A percentile compares a stretch with the other conserved stretches of the same genome.
Conservation (phyloP, 1,140 invertebrate genomes). For the Listronotus bonariensis region DNA sequence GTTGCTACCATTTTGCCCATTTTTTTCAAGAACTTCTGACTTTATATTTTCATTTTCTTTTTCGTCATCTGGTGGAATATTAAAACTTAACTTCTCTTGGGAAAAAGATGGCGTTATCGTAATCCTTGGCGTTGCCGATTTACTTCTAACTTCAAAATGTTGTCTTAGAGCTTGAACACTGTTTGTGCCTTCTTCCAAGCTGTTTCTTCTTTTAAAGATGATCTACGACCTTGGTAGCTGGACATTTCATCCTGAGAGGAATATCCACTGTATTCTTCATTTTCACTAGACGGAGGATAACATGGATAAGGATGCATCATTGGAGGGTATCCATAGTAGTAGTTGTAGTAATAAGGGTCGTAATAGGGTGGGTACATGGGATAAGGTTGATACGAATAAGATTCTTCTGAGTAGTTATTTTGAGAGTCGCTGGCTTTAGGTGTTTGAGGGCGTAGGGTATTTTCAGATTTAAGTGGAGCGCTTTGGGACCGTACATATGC, state of each 20-base stretch:
- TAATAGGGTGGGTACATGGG: conserved; percentile 45
- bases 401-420: conserved; percentile 26
- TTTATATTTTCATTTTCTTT: conserved; percentile 33
- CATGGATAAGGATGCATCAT: conserved; percentile 45
- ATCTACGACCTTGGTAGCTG: conserved; percentile 43
- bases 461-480: conserved; percentile 23
- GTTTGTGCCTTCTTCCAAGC: conserved; percentile 23
- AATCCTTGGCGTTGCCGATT: conserved; percentile 38
- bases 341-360: conserved; percentile 50
- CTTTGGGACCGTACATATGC: background rate
- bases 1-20: conserved; percentile 13
- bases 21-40: conserved; percentile 42
- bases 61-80: background rate
- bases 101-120: conserved; percentile 38
- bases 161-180: conserved; percentile 27
- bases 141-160: conserved; percentile 34
- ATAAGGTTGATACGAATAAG: conserved; percentile 31
- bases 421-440: conserved; percentile 10
- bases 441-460: conserved; percentile 12
- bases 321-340: conserved; percentile 50
- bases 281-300: conserved; percentile 45
- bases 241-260: conserved; percentile 58
- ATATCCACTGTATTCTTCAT: conserved; percentile 55
- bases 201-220: conserved; percentile 37
- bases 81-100: conserved; percentile 22